phyloP scores from a whole-genome alignment of 2,888 invertebrate species.

The Melitaea athalia region DNA sequence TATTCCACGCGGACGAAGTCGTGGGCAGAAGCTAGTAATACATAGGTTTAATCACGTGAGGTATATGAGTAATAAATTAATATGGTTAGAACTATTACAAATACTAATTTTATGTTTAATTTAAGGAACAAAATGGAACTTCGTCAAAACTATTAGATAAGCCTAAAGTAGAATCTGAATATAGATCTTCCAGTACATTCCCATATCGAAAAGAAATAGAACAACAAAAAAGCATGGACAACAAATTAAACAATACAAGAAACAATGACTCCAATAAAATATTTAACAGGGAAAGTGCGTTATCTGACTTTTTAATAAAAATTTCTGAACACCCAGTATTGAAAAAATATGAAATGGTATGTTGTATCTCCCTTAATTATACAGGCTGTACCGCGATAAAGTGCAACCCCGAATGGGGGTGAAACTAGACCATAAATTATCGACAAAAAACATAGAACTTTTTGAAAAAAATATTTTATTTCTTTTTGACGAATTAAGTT shows the following conservation, averaged over 20 bases:
- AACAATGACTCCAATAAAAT: background rate
- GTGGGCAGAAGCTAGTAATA: too few species aligned
- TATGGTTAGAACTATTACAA: too few species aligned
- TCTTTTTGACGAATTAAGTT: too few species aligned
- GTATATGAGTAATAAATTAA: too few species aligned
- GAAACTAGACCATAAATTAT: too few species aligned
- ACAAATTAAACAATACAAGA: background rate
- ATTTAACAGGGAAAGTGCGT: background rate
- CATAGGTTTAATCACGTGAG: too few species aligned
- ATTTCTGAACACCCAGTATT: background rate
- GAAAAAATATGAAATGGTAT: slow-evolving; percentile 1
- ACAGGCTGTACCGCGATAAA: too few species aligned
- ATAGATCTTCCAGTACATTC: background rate
- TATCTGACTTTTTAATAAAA: background rate
- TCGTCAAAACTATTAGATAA: background rate
- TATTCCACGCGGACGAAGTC: too few species aligned
- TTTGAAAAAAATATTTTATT: too few species aligned
- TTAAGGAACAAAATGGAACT: background rate
- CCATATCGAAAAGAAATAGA: background rate
- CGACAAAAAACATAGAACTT: too few species aligned
- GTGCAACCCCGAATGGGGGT: too few species aligned
- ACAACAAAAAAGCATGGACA: background rate
- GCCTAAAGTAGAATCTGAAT: background rate
- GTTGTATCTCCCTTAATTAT: background rate
- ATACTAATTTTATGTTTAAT: background rate